Evolutionary conservation across 2,888 invertebrate genomes (phyloP).

Genomic region (Cataglyphis rosenhaueri): DNA sequence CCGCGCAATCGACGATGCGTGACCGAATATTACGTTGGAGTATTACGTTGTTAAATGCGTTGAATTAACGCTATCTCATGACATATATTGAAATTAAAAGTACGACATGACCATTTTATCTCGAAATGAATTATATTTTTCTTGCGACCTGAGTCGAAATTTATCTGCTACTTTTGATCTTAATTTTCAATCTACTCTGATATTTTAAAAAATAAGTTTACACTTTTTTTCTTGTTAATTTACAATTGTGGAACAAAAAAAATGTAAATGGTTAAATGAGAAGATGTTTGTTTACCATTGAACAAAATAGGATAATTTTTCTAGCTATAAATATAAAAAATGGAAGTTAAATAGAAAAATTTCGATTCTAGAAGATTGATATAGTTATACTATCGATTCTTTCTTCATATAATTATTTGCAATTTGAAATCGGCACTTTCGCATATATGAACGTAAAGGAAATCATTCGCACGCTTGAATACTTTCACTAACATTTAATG

Average conservation of each 20-base stretch:
- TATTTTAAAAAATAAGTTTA: background rate
- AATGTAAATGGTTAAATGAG: background rate
- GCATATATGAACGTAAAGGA: background rate
- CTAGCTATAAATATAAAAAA: background rate
- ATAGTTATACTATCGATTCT: background rate
- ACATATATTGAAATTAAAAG: background rate
- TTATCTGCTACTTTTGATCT: background rate
- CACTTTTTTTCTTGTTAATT: no score
- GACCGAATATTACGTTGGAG: background rate
- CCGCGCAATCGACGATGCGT: background rate
- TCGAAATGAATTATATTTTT: background rate
- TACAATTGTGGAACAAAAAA: background rate
- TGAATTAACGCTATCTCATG: background rate
- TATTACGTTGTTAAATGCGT: background rate
- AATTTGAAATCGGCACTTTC: conserved; percentile 20
- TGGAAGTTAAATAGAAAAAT: background rate
- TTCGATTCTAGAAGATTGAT: background rate
- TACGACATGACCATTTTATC: background rate
- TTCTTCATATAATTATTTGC: background rate
- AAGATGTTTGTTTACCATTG: background rate
- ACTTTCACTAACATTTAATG: background rate
- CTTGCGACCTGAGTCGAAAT: background rate
- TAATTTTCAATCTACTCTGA: background rate
- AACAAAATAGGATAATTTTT: background rate
- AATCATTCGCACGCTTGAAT: conserved; percentile 25